These are phyloP conservation scores for Chrysopilus asiliformis DNA, from an alignment of 2,888 invertebrate genomes.

Conservation along the genomic window DNA sequence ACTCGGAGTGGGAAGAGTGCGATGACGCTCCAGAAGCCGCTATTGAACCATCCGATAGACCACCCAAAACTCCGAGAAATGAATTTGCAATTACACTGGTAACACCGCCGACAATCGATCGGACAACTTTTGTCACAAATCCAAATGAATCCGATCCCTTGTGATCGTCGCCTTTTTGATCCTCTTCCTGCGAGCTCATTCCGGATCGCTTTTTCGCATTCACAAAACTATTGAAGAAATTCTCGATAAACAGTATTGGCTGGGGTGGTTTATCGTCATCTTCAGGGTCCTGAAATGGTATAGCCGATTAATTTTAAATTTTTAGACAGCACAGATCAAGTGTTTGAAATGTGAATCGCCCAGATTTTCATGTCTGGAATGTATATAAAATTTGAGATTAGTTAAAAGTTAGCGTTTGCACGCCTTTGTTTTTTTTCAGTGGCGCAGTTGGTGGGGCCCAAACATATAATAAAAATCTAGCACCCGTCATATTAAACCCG, in stretches of 20 bases:
- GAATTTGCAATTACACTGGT: conserved; percentile 29
- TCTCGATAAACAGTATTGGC: conserved; percentile 28
- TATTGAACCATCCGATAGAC: conserved; percentile 28
- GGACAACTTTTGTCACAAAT: conserved; percentile 30
- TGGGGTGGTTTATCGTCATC: conserved; percentile 30
- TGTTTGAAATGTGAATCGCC: too few relatives aligned
- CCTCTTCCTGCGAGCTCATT: background rate
- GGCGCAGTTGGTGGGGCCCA: too few relatives aligned
- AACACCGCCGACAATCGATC: conserved; percentile 28
- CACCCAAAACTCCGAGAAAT: conserved; percentile 29
- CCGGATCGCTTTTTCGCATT: conserved; percentile 26
- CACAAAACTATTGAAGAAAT: conserved; percentile 25
- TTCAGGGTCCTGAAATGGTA: conserved; percentile 29
- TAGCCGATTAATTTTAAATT: too few relatives aligned
- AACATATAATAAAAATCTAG: too few relatives aligned
- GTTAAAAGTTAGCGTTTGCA: too few relatives aligned
- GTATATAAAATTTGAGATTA: too few relatives aligned
- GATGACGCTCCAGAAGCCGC: conserved; percentile 21
- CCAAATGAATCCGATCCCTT: conserved; percentile 19
- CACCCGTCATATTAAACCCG: too few relatives aligned
- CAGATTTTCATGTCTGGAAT: too few relatives aligned
- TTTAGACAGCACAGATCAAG: too few relatives aligned
- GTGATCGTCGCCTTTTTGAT: background rate
- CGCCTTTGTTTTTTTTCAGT: too few relatives aligned
- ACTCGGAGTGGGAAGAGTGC: too few relatives aligned